Evolutionary conservation across 2,113 vertebrate genomes (phyloP).

Genomic region (Drymodes brunneopygia): DNA sequence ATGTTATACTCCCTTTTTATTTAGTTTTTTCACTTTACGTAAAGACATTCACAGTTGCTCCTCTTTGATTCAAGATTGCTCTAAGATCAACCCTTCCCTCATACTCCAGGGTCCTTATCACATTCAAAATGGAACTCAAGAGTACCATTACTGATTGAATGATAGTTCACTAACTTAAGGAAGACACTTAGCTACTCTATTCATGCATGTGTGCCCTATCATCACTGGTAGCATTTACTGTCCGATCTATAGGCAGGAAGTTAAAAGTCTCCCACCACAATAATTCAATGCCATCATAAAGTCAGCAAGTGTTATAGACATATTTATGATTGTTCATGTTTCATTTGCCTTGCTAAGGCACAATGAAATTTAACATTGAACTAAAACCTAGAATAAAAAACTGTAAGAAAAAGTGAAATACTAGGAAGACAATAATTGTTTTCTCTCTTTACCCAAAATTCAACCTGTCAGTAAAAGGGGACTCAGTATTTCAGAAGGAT

Average conservation of each 20-base stretch:
- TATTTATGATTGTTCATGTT: not conserved
- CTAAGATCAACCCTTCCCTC: not conserved
- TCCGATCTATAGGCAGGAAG: not conserved
- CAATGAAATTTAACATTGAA: not conserved
- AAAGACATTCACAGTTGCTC: not conserved
- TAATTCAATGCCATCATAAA: not conserved
- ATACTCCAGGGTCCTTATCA: not conserved
- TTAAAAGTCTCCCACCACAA: not conserved
- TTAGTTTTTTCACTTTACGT: not conserved
- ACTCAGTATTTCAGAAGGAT: not conserved
- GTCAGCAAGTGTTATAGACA: not conserved
- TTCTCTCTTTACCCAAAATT: not conserved
- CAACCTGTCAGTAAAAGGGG: not conserved
- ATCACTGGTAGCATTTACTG: not conserved
- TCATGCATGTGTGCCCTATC: not conserved
- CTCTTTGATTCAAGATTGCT: not conserved
- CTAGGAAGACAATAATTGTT: not conserved
- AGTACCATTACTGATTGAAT: not conserved
- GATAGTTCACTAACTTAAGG: not conserved
- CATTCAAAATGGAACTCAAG: not conserved
- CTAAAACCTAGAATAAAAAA: not conserved
- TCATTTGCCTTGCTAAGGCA: not conserved
- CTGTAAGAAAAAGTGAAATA: not conserved
- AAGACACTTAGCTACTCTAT: not conserved
- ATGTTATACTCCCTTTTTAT: not conserved